phyloP scores from a whole-genome alignment of 2,113 vertebrate species.

The Cinclus cinclus region DNA sequence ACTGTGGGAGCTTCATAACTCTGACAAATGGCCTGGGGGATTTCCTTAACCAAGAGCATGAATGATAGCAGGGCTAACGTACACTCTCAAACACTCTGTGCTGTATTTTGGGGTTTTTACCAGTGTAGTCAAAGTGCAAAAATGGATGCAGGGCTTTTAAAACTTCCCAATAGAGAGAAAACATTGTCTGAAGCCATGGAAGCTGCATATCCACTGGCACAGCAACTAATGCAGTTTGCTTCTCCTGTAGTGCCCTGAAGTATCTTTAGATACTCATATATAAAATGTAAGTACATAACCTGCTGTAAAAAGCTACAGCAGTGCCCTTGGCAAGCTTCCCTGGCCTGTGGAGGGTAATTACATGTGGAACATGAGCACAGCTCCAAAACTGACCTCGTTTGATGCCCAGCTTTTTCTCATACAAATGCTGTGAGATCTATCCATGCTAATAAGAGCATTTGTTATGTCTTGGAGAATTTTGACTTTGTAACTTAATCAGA shows the following conservation, averaged over 20 bases:
- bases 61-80: not conserved
- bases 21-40: not conserved
- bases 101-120: not conserved
- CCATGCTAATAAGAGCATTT: not conserved
- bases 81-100: accelerated
- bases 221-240: not conserved
- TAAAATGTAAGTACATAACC: not conserved
- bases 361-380: not conserved
- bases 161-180: not conserved
- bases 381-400: not conserved
- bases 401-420: not conserved
- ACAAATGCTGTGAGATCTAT: not conserved
- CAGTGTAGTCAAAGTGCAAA: not conserved
- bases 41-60: not conserved
- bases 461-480: not conserved
- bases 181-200: not conserved
- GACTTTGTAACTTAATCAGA: not conserved
- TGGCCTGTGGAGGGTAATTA: not conserved
- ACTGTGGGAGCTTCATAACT: accelerated
- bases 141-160: not conserved
- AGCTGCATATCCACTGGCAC: not conserved
- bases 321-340: not conserved
- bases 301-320: not conserved
- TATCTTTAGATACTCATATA: not conserved
- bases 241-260: not conserved